These are phyloP conservation scores for Anoncus sp. DNA, from an alignment of 2,888 invertebrate genomes.

Conservation along the genomic window DNA sequence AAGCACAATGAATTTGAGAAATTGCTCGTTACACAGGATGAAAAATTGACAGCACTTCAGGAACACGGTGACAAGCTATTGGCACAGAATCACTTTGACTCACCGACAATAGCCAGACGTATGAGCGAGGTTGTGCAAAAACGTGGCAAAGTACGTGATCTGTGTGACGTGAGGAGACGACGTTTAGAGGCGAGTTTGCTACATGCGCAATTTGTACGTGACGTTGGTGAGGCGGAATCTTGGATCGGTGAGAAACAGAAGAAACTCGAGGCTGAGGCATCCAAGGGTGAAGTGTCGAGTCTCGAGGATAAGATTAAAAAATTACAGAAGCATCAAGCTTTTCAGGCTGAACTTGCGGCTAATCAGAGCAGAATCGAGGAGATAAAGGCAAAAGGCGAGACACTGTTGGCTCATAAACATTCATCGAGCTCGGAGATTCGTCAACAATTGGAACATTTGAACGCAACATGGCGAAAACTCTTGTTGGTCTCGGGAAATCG, in stretches of 20 bases:
- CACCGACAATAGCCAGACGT: conserved; percentile 90
- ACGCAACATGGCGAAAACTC: conserved; percentile 90
- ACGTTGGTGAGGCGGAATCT: conserved; percentile 94
- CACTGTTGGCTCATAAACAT: conserved; percentile 89
- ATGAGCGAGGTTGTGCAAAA: conserved; percentile 90
- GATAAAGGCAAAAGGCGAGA: conserved; percentile 90
- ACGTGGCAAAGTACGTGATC: conserved; percentile 87
- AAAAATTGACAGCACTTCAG: conserved; percentile 92
- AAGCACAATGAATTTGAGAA: conserved; percentile 98
- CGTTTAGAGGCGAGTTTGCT: conserved; percentile 91
- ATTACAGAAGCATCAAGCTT: conserved; percentile 97
- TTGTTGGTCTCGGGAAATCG: conserved; percentile 88
- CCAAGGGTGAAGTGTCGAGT: conserved; percentile 90
- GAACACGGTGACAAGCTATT: conserved; percentile 94
- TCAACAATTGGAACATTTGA: conserved; percentile 88
- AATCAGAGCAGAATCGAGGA: conserved; percentile 94
- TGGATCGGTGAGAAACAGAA: conserved; percentile 97
- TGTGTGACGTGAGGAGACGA: conserved; percentile 88
- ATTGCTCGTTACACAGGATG: conserved; percentile 94
- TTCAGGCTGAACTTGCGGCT: conserved; percentile 95
- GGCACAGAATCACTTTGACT: conserved; percentile 96
- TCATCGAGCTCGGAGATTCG: conserved; percentile 89
- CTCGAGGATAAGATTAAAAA: conserved; percentile 98
- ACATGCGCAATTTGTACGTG: conserved; percentile 95
- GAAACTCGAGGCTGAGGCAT: conserved; percentile 92